These are phyloP conservation scores for Cotesia congregata DNA, from an alignment of 2,888 invertebrate species.

Conservation along the genomic window DNA sequence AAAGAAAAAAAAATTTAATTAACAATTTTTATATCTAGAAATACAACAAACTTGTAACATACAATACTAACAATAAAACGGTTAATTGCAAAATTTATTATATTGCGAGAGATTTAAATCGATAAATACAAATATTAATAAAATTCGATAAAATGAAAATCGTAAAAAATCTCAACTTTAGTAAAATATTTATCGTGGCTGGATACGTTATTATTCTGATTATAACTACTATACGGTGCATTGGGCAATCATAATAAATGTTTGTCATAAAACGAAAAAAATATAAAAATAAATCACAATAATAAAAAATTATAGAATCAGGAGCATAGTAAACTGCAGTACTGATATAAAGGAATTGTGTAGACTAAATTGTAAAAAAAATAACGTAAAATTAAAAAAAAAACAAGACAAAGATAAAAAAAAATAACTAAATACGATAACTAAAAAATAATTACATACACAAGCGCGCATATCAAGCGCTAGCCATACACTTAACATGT, in stretches of 20 bases:
- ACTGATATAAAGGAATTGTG: background rate
- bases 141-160: background rate
- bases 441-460: slow-evolving; percentile 12
- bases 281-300: background rate
- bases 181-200: background rate
- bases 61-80: background rate
- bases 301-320: background rate
- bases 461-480: slow-evolving; percentile 20
- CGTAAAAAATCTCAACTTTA: background rate
- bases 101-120: background rate
- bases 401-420: slow-evolving; percentile 1
- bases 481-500: slow-evolving; percentile 39
- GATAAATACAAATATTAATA: background rate
- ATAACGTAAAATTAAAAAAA: background rate
- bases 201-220: background rate
- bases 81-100: background rate
- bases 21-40: background rate
- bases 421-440: slow-evolving; percentile 17
- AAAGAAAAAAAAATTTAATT: background rate
- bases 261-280: background rate
- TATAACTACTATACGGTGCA: background rate
- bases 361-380: slow-evolving; percentile 7
- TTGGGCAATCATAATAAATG: background rate
- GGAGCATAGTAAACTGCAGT: background rate
- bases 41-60: background rate